These are phyloP conservation scores for Chaenogobius annularis DNA, from an alignment of 2,113 vertebrate genomes.

Conservation along the genomic window DNA sequence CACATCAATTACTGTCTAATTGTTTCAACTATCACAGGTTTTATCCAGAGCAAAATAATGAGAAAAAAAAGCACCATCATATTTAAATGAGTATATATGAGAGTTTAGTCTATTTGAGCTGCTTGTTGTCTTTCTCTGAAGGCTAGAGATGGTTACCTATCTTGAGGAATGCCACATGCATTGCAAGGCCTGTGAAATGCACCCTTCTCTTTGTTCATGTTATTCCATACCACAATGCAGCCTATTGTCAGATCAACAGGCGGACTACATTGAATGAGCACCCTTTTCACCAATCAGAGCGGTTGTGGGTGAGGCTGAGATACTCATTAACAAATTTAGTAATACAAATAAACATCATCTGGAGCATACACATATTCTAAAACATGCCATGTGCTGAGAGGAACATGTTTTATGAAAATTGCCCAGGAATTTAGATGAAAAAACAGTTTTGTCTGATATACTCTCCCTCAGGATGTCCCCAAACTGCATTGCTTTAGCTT, in stretches of 20 bases:
- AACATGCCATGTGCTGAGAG: too few species aligned
- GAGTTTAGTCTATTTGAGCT: not conserved
- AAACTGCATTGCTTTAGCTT: too few species aligned
- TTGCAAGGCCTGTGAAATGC: conserved; percentile 66
- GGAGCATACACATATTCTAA: too few species aligned
- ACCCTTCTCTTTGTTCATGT: conserved; percentile 50
- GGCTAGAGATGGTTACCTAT: conserved; percentile 34
- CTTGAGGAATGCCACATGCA: conserved; percentile 66
- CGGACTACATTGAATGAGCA: conserved; percentile 64
- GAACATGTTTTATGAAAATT: too few species aligned
- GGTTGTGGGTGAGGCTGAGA: not conserved
- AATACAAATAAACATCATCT: too few species aligned
- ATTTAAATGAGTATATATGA: not conserved
- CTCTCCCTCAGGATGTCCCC: too few species aligned
- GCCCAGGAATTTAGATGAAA: too few species aligned
- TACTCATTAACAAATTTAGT: too few species aligned
- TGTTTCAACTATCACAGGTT: not conserved
- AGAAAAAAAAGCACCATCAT: not conserved
- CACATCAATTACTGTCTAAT: too few species aligned
- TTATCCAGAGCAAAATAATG: not conserved
- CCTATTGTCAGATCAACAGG: conserved; percentile 70
- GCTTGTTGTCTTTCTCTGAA: not conserved
- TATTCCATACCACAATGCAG: conserved; percentile 66
- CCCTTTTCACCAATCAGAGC: conserved; percentile 59
- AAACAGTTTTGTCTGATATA: too few species aligned